phyloP scores from a whole-genome alignment of 1,140 invertebrate genomes.

The Leptopilina clavipes region DNA sequence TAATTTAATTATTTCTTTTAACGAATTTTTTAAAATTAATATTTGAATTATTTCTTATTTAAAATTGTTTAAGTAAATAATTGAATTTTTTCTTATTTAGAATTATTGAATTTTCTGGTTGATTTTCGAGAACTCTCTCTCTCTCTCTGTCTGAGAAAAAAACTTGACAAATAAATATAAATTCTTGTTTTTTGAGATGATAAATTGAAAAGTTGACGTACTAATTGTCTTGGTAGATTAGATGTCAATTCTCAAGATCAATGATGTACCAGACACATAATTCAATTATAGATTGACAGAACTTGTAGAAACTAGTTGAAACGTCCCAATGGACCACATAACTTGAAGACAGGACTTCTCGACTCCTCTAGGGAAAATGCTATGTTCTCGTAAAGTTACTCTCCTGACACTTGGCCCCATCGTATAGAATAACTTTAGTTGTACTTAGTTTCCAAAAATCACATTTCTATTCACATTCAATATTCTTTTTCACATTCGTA shows the following conservation, averaged over 20 bases:
- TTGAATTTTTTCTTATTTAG: no score
- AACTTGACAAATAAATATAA: no score
- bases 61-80: no score
- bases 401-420: conserved; percentile 52
- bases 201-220: not conserved
- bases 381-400: conserved; percentile 51
- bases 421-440: conserved; percentile 53
- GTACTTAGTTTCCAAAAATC: conserved; percentile 47
- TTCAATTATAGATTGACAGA: conserved; percentile 58
- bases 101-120: no score
- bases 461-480: not conserved
- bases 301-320: conserved; percentile 42
- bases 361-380: conserved; percentile 42
- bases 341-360: conserved; percentile 55
- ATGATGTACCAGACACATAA: conserved; percentile 32
- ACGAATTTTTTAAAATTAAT: no score
- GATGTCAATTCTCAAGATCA: not conserved
- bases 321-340: conserved; percentile 47
- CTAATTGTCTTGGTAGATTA: not conserved
- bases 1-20: no score
- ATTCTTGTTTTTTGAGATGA: no score
- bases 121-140: no score
- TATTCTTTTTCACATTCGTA: no score
- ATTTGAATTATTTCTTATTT: no score
- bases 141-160: no score